Conservation (phyloP, 2,113 vertebrate genomes). For the Chitala chitala region DNA sequence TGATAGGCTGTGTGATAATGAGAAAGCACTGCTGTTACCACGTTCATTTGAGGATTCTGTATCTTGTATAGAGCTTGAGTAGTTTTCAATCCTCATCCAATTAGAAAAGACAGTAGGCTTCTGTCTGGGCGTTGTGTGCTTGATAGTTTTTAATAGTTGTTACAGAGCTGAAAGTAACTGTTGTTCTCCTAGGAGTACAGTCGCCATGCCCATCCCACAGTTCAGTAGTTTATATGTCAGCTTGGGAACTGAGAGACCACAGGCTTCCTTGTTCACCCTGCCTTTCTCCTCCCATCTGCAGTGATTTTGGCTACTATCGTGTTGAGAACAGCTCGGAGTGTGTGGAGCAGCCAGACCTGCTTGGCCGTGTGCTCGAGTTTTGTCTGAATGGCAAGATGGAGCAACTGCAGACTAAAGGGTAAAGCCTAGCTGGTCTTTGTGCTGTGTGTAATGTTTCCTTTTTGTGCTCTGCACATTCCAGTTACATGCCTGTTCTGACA, state of each 20-base stretch:
- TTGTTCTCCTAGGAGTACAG: no score
- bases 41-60: no score
- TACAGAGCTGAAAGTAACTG: no score
- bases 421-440: not conserved
- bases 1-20: no score
- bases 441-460: no score
- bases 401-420: slow-evolving; percentile 83
- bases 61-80: no score
- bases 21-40: no score
- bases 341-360: slow-evolving; percentile 80
- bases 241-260: not conserved
- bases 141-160: no score
- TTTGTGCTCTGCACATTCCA: not conserved
- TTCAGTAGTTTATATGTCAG: not conserved
- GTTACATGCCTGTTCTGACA: not conserved
- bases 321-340: slow-evolving; percentile 78
- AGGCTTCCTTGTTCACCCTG: not conserved
- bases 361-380: slow-evolving; percentile 53
- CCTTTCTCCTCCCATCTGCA: slow-evolving; percentile 36
- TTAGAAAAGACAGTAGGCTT: no score
- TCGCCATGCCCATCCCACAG: no score
- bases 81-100: no score
- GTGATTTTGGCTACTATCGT: slow-evolving; percentile 89
- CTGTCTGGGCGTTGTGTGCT: no score
- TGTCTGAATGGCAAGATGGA: slow-evolving; percentile 68